Percentiles rank a stretch among this genome's conserved stretches.
phyloP scores from a whole-genome alignment of 2,888 invertebrate genomes.

The Nemurella pictetii region DNA sequence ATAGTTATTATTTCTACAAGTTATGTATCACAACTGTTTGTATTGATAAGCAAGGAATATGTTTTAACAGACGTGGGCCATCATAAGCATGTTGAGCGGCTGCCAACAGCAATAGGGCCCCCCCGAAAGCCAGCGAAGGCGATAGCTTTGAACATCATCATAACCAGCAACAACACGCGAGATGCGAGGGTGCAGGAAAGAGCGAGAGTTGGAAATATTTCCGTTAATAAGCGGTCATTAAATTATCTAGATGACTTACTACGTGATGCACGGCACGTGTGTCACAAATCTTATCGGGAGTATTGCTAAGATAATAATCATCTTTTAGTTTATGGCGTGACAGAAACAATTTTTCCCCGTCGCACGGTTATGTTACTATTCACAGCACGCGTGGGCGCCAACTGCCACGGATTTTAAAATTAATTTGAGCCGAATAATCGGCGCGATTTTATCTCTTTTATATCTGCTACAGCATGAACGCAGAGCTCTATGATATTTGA shows the following conservation, averaged over 20 bases:
- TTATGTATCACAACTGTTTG: not conserved
- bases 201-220: constrained; percentile 40
- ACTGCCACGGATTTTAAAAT: not conserved
- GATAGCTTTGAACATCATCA: not conserved
- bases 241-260: not conserved
- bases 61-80: not conserved
- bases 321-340: not conserved
- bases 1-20: not conserved
- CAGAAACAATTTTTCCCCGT: not conserved
- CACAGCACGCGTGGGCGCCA: not conserved
- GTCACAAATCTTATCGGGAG: not conserved
- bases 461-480: not conserved
- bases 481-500: not conserved
- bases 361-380: not conserved
- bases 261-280: not conserved
- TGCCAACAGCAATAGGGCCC: constrained; percentile 38
- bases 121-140: not conserved
- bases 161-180: constrained; percentile 37
- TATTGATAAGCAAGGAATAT: not conserved
- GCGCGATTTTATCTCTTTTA: not conserved
- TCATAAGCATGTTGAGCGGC: constrained; percentile 29
- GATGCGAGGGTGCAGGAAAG: too few species aligned
- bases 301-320: not conserved
- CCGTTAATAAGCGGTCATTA: constrained; percentile 41
- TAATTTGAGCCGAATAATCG: not conserved